Conservation (phyloP, 1,140 invertebrate species). For the Drosophila ananassae region DNA sequence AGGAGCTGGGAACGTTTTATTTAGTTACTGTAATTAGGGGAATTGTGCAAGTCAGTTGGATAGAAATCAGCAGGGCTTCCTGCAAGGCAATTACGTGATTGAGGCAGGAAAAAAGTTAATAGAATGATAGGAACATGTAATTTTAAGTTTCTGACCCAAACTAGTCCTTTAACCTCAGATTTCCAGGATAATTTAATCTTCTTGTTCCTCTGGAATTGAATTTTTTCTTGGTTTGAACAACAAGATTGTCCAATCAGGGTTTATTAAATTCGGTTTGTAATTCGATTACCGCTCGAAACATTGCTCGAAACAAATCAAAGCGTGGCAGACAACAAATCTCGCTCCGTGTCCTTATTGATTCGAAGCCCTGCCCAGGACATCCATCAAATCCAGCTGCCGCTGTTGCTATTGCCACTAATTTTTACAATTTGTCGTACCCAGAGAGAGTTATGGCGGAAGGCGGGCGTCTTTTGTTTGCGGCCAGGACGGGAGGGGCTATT, state of each 20-base stretch:
- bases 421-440: conserved; percentile 63
- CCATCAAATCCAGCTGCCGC: conserved; percentile 39
- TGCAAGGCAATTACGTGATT: conserved; percentile 5
- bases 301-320: conserved; percentile 48
- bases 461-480: conserved; percentile 28
- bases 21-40: conserved; percentile 28
- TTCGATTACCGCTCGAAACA: conserved; percentile 49
- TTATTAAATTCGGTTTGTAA: conserved; percentile 49
- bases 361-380: conserved; percentile 16
- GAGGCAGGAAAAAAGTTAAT: background rate
- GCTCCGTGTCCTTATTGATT: conserved; percentile 36
- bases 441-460: conserved; percentile 61
- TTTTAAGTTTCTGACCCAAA: background rate
- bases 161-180: background rate
- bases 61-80: conserved; percentile 3
- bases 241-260: conserved; percentile 45
- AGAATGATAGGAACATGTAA: background rate
- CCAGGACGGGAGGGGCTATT: background rate
- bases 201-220: conserved; percentile 9
- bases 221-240: conserved; percentile 1
- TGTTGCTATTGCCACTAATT: conserved; percentile 51
- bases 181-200: background rate
- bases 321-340: conserved; percentile 37
- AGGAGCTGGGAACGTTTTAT: conserved; percentile 25
- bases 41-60: conserved; percentile 35